Base-by-base conservation (phyloP, 2,888 invertebrate species). In the Ischnura elegans region DNA sequence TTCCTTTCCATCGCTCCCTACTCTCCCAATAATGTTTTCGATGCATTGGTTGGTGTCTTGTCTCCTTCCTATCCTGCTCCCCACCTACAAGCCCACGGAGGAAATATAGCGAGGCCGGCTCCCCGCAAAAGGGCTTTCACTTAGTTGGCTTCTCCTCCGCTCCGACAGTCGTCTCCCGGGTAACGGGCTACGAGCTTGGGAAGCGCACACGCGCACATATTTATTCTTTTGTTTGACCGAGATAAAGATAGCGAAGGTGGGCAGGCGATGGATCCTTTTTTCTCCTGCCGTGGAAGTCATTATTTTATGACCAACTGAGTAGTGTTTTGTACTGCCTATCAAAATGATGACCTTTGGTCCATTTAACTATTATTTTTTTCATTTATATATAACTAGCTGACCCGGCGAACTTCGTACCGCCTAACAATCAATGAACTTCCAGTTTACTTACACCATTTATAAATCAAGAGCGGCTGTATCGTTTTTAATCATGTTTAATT, bases 131-230 rank as follows among this genome's bases (percentile, higher is more conserved):
- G 4, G 25, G 61, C 1, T 13, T 16, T 36, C 36, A 76, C 36
- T 76, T 76, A 76, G 76, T 76, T 36, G 76, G 76, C 10, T 76
- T 76, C 61, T 76, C 76, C 76, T 76, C 36, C 36, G 36, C 76
- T 76, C 36, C 76, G 2, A 21, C 76, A 13, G 36, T 36, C 76
- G 76, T 76, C 16, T 36, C 61, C 76, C 29, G 36, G 76, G 76
- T 36, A 76, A 76, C 76, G n/a, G 76, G 76, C 10, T 16, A 36
- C n/a, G 76, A 13, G 16, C 29, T 36, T 29, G 29, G 13, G 36
- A 76, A 36, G 36, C 36, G 6, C 16, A 4, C 13, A 4, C 2
- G 76, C 0, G 2, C 36, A 5, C 6, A 19, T 21, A 6, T 6
- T 2, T n/a, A 61, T 76, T 36, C 76, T 76, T 61, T 29, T 76